phyloP scores from a whole-genome alignment of 2,888 invertebrate species.

The Hedychridium roseum region DNA sequence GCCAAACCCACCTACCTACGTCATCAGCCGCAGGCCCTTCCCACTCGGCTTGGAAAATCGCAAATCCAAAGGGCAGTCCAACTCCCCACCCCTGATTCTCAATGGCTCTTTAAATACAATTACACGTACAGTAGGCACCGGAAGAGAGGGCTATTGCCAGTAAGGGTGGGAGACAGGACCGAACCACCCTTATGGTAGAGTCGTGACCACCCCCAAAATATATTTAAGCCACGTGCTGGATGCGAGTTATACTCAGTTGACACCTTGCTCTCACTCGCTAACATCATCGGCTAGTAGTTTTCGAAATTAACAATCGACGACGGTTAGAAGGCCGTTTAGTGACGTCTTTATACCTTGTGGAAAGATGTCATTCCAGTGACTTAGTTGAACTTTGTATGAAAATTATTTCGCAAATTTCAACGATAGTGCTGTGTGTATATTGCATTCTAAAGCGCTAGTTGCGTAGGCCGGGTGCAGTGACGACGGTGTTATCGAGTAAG shows the following conservation, averaged over 20 bases:
- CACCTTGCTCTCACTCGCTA: constrained; percentile 25
- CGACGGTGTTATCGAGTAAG: no score
- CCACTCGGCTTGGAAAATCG: constrained; percentile 19
- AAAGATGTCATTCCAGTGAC: no score
- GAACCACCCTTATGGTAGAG: constrained; percentile 14
- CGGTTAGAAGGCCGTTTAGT: no score
- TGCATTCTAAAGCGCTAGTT: no score
- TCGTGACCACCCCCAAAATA: constrained; percentile 29
- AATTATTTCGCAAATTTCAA: no score
- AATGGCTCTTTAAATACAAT: constrained; percentile 49
- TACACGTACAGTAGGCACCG: constrained; percentile 31
- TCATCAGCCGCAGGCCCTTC: constrained; percentile 13
- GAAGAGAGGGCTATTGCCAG: constrained; percentile 2
- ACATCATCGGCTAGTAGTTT: constrained; percentile 16
- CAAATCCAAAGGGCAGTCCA: constrained; percentile 13
- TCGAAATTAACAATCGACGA: no score
- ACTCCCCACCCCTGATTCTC: no score
- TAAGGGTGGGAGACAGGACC: constrained; percentile 15
- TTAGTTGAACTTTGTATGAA: no score
- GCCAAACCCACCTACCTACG: constrained; percentile 3
- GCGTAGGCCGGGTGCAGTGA: no score
- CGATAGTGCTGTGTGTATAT: background rate
- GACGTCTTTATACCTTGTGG: no score
- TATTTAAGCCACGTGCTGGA: constrained; percentile 47
- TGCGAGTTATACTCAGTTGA: constrained; percentile 44